Conservation (phyloP, 2,113 vertebrate genomes). For the Chionomys nivalis region DNA sequence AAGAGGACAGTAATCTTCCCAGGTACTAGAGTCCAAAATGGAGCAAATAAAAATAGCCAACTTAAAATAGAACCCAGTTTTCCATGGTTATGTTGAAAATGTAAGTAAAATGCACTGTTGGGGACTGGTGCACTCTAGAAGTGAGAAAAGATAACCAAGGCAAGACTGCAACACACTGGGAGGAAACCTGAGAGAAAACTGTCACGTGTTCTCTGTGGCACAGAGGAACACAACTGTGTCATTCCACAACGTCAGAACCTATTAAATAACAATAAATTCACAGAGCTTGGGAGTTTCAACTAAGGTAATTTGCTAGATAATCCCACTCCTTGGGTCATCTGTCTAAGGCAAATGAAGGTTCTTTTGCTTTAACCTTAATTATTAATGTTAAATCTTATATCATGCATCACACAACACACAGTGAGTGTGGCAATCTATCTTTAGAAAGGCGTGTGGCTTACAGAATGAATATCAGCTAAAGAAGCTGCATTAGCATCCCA, state of each 20-base stretch:
- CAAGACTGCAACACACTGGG: background rate
- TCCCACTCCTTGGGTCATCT: background rate
- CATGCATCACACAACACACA: background rate
- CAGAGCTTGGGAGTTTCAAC: too few relatives aligned
- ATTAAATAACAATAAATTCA: background rate
- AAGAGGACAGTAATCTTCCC: background rate
- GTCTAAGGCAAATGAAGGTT: background rate
- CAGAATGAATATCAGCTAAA: background rate
- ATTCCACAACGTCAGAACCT: background rate
- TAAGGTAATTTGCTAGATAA: background rate
- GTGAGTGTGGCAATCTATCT: too few relatives aligned
- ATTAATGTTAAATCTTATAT: background rate
- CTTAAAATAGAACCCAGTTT: slow-evolving; percentile 19
- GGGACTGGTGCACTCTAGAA: background rate
- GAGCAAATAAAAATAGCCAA: background rate
- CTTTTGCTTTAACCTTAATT: background rate
- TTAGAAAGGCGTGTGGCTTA: too few relatives aligned
- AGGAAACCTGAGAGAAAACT: background rate
- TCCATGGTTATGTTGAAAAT: background rate
- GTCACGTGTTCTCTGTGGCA: background rate
- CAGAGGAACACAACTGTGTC: background rate
- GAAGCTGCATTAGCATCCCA: background rate
- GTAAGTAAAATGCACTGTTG: background rate
- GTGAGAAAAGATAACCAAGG: background rate
- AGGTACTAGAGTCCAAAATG: background rate